Percentiles rank a stretch among this genome's conserved stretches.
Conservation (phyloP, 2,797 vertebrate species). For the Paguma larvata region DNA sequence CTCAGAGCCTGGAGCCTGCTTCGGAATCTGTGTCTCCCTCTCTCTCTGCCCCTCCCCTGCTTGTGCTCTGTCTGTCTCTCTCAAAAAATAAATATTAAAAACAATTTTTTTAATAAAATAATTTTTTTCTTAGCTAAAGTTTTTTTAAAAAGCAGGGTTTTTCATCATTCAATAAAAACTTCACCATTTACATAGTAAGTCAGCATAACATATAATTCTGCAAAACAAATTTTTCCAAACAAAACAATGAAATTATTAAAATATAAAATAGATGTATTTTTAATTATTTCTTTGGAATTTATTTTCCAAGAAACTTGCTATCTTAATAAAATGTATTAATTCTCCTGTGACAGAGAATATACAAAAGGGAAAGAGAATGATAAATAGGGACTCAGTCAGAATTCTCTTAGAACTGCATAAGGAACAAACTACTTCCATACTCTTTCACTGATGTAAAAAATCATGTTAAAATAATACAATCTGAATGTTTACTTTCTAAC, state of each 20-base stretch:
- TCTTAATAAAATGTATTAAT: constrained; percentile 58
- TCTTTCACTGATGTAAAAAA: constrained; percentile 25
- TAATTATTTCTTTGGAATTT: constrained; percentile 12
- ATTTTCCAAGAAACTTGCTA: constrained; percentile 19
- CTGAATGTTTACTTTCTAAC: constrained; percentile 7
- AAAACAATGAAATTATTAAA: constrained; percentile 12
- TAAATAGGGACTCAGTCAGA: not conserved
- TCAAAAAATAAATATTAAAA: too few species aligned
- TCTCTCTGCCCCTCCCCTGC: too few species aligned
- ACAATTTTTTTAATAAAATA: too few species aligned
- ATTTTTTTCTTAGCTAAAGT: too few species aligned
- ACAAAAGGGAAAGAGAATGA: not conserved
- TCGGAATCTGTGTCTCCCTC: too few species aligned
- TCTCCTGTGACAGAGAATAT: constrained; percentile 22
- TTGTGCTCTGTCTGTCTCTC: too few species aligned
- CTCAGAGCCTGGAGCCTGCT: too few species aligned
- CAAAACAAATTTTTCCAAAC: constrained; percentile 40
- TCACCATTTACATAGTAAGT: constrained; percentile 29
- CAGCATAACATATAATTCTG: constrained; percentile 17
- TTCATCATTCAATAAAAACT: constrained; percentile 6
- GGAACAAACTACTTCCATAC: not conserved
- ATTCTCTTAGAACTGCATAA: not conserved
- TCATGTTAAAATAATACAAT: constrained; percentile 6
- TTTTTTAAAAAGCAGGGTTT: too few species aligned
- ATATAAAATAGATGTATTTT: not conserved